These are phyloP conservation scores for Actinemys pallida DNA, from an alignment of 2,113 vertebrate genomes.

Conservation along the genomic window DNA sequence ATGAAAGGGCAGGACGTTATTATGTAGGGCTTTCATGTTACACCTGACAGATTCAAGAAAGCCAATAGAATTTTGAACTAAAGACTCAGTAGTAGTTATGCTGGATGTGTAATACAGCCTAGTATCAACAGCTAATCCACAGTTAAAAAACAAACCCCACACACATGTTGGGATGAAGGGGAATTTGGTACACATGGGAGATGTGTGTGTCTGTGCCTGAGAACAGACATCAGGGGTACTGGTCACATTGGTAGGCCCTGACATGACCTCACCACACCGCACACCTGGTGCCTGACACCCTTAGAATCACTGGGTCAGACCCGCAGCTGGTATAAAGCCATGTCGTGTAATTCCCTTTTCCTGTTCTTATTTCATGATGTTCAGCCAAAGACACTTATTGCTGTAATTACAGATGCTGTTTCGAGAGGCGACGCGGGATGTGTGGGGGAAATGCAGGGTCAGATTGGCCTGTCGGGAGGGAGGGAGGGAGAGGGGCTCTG, in stretches of 20 bases:
- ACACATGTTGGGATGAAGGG: neutral
- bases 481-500: too few relatives aligned
- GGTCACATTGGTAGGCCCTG: neutral
- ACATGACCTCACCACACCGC: neutral
- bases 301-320: too few relatives aligned
- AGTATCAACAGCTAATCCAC: too few relatives aligned
- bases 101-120: neutral
- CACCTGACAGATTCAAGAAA: neutral
- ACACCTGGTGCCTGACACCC: neutral
- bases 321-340: neutral
- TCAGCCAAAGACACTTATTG: neutral
- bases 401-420: neutral
- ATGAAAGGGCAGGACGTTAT: neutral
- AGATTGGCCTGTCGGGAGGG: too few relatives aligned
- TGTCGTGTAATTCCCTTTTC: neutral
- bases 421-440: too few relatives aligned
- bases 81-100: neutral
- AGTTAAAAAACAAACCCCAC: too few relatives aligned
- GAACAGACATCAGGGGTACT: neutral
- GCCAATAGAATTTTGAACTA: neutral
- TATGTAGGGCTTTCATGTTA: conserved; percentile 6
- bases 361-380: neutral
- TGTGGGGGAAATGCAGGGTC: too few relatives aligned
- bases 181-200: neutral
- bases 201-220: neutral